Evolutionary conservation across 2,113 vertebrate genomes (phyloP), one percentile per base, ranked within the genome.

Genomic region (Saccopteryx leptura): DNA sequence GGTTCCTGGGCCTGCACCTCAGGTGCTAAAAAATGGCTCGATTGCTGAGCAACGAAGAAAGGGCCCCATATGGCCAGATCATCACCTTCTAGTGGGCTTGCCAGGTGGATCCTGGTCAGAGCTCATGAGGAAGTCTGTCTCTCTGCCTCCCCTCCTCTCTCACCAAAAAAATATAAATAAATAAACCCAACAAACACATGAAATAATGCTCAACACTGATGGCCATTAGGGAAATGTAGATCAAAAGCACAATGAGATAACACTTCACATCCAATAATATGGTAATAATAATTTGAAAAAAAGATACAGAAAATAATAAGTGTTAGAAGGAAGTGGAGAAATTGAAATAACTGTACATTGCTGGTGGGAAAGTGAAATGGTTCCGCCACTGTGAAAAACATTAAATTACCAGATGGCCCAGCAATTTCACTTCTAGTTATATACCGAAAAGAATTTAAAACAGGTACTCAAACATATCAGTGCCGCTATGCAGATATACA

Each of bases 191-290:
- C 2, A 52, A 63, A 19, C 21, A n/a, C 48, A 28, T 13, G 19
- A 79, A 88, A 80, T 76, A 31, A 79, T 84, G 71, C 4, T 26
- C 66, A 48, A 66, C 24, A 52, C 65, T 79, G 10, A 78, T 76
- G 58, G n/a, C 23, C 63, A 94, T 84, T 69, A 93, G 69, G 28
- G 79, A 96, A 84, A 90, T 71, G 61, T 66, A 96, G 71, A 71
- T 90, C 11, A 52, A 94, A 89, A 56, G 23, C 31, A 84, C 69
- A 84, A 61, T 12, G n/a, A 92, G 46, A 33, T 76, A 76, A 18
- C 15, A 66, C 78, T 76, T 83, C 31, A 79, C 5, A 61, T 39
- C 23, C 65, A 69, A 31, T 31, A 52, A 31, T 68, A 50, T 79
- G 69, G 54, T 69, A 61, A 72, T 72, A 17, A 80, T 85, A 48